Percentiles rank a stretch among this genome's conserved stretches.
Conservation (phyloP, 2,888 invertebrate species). For the Drosophila cognata region DNA sequence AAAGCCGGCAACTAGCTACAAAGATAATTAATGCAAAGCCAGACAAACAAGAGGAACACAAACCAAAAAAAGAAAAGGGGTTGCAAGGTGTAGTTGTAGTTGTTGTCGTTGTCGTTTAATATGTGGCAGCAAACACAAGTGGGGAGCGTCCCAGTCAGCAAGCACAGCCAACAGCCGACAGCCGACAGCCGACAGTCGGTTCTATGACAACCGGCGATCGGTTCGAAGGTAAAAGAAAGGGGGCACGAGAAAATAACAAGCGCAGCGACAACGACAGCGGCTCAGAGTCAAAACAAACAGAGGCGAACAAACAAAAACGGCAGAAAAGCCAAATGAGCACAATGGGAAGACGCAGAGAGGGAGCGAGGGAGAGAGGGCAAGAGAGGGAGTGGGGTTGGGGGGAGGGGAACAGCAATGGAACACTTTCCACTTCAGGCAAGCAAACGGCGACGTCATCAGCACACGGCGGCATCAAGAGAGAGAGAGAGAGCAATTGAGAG, state of each 20-base stretch:
- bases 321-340: slow-evolving; percentile 23
- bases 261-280: slow-evolving; percentile 8
- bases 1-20: slow-evolving; percentile 37
- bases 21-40: slow-evolving; percentile 60
- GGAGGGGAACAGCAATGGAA: slow-evolving; percentile 7
- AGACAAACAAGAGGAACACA: slow-evolving; percentile 15
- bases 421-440: slow-evolving; percentile 50
- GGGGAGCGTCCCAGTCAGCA: slow-evolving; percentile 10
- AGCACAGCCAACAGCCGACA: neutral
- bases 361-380: neutral
- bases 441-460: slow-evolving; percentile 43
- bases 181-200: slow-evolving; percentile 14
- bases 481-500: slow-evolving; percentile 4
- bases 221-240: slow-evolving; percentile 36
- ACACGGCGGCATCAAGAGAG: neutral
- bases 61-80: slow-evolving; percentile 35
- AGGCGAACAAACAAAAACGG: slow-evolving; percentile 46
- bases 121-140: slow-evolving; percentile 53
- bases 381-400: neutral
- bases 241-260: slow-evolving; percentile 28
- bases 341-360: neutral
- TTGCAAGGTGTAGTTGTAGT: slow-evolving; percentile 21
- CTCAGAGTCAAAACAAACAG: slow-evolving; percentile 54
- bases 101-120: slow-evolving; percentile 42
- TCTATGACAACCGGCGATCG: slow-evolving; percentile 52